Percentiles rank a stretch among this genome's conserved stretches.
phyloP scores from a whole-genome alignment of 2,113 vertebrate species.

The Lanius collurio region DNA sequence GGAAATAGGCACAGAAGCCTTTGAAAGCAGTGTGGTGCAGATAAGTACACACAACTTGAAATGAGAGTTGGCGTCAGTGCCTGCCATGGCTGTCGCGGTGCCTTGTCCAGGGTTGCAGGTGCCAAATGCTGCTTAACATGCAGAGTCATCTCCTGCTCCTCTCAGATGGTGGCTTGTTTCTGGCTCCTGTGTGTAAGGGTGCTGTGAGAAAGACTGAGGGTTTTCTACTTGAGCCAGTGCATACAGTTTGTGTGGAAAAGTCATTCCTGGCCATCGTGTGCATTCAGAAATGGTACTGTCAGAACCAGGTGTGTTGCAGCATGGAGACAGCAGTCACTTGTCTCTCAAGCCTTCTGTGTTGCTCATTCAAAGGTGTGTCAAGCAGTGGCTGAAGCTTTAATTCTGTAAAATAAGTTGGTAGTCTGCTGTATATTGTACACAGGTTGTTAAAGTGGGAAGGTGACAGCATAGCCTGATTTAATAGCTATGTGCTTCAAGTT shows the following conservation, averaged over 20 bases:
- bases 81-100: fast-evolving
- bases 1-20: not conserved
- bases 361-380: not conserved
- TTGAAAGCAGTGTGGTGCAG: not conserved
- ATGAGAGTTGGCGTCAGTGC: not conserved
- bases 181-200: not conserved
- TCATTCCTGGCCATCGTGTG: not conserved
- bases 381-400: not conserved
- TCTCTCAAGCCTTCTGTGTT: not conserved
- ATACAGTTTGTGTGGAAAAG: not conserved
- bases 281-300: not conserved
- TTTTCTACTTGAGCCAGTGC: not conserved
- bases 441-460: not conserved
- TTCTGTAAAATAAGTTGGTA: not conserved
- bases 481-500: not conserved
- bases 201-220: not conserved
- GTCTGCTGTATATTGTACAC: not conserved
- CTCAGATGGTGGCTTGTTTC: not conserved
- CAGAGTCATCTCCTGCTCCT: not conserved
- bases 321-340: not conserved
- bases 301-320: not conserved
- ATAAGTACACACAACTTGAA: not conserved
- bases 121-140: not conserved
- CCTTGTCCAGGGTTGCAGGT: not conserved
- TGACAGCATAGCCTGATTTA: not conserved